These are phyloP conservation scores for Apodemia zela DNA, from an alignment of 2,888 invertebrate genomes.

Conservation along the genomic window DNA sequence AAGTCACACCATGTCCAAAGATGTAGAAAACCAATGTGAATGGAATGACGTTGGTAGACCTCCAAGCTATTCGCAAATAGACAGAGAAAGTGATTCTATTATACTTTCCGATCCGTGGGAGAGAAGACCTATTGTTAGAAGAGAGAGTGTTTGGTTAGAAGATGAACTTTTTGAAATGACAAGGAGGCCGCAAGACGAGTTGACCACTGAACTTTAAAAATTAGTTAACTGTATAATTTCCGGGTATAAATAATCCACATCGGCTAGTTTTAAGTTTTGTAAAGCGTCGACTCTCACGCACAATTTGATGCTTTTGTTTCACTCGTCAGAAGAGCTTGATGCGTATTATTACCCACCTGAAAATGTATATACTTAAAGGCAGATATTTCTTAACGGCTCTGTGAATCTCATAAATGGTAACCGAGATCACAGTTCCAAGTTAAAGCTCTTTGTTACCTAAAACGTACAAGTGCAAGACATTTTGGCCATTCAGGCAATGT, in stretches of 20 bases:
- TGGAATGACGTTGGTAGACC: slow-evolving; percentile 78
- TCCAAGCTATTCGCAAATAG: slow-evolving; percentile 72
- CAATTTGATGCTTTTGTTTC: neutral
- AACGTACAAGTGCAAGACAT: no score
- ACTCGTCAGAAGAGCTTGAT: neutral
- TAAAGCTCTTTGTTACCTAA: no score
- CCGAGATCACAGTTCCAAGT: no score
- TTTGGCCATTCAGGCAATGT: no score
- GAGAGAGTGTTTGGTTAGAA: slow-evolving; percentile 85
- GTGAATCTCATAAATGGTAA: no score
- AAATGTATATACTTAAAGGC: neutral
- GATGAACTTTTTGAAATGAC: slow-evolving; percentile 92
- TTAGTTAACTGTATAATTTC: neutral
- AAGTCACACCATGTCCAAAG: slow-evolving; percentile 64
- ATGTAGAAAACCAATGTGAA: slow-evolving; percentile 68
- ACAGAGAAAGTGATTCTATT: slow-evolving; percentile 63
- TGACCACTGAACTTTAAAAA: slow-evolving; percentile 90
- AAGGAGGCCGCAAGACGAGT: slow-evolving; percentile 92
- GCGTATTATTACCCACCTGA: neutral
- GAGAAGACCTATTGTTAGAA: slow-evolving; percentile 67
- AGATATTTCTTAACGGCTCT: neutral
- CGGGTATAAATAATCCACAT: neutral
- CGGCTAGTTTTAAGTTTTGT: neutral
- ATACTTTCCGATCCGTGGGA: slow-evolving; percentile 74
- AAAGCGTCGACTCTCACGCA: neutral